Base-by-base conservation (phyloP, 35 echinoderm and acorn worm genomes). In the Chiridota heheva region DNA sequence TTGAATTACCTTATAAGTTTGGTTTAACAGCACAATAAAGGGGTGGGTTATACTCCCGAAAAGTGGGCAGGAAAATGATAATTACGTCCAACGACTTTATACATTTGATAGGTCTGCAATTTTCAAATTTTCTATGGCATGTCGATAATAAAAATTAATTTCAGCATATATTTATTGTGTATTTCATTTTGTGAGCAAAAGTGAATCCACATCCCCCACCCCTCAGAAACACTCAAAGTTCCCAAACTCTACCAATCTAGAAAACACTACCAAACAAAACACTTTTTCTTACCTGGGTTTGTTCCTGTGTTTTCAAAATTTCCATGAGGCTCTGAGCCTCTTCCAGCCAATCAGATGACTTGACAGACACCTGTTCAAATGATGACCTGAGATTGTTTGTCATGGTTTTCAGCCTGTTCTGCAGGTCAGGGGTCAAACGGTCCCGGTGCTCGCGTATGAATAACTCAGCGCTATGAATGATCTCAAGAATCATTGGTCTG, bases 391-490 rank as follows among this genome's bases (percentile, higher is more conserved):
- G 89, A 81, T 98, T 85, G 70, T 91, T 88, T 55, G 89, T 83
- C 81, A 87, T 87, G 33, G 63, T 61, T 69, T 98, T 87, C n/a
- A 98, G 81, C 58, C 88, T 91, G 73, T 87, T 91, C 76, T 98
- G 95, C 33, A 88, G 84, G 18, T 88, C 71, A 7, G 95, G 95
- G 17, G 85, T 83, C 30, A 98, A 65, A 10, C 85, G 27, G 58
- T 98, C 95, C 1, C 81, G 84, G 48, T 98, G 84, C 71, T 98
- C 95, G 43, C 89, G 80, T 20, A 98, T 47, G 95, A 98, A 98
- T 70, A 91, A 89, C 75, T 98, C 95, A 1, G 89, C 86, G 37
- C 75, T 91, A 67, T 98, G 89, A 43, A 98, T 81, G 17, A 89
- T 80, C 63, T 98, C 95, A 4, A 91, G 67, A 48, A 98, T 91